A percentile compares a stretch with the other conserved stretches of the same genome.
Conservation (phyloP, 1,140 invertebrate genomes). For the Palaemon carinicauda region DNA sequence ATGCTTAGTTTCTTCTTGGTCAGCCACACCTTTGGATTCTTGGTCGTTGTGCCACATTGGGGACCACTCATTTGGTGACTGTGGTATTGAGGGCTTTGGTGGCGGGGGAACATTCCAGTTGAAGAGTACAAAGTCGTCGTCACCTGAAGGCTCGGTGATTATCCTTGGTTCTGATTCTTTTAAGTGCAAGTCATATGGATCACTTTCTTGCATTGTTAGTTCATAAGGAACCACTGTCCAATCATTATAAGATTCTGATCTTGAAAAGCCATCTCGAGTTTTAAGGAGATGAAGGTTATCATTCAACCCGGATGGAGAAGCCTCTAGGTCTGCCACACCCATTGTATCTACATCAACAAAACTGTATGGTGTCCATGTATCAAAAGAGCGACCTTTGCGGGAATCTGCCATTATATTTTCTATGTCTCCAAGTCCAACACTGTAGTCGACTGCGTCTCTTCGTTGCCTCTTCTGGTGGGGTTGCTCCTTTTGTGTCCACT, state of each 20-base stretch:
- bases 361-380: constrained; percentile 52
- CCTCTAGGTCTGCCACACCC: constrained; percentile 55
- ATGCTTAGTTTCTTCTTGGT: neutral
- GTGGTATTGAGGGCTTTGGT: constrained; percentile 23
- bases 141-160: constrained; percentile 56
- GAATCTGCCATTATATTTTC: constrained; percentile 51
- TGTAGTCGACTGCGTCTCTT: constrained; percentile 55
- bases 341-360: constrained; percentile 59
- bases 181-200: constrained; percentile 32
- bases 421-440: constrained; percentile 51
- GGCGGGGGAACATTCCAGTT: constrained; percentile 56
- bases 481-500: neutral
- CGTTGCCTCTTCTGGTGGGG: neutral
- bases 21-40: neutral
- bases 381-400: constrained; percentile 35
- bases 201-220: constrained; percentile 55
- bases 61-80: constrained; percentile 46
- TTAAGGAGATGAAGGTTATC: constrained; percentile 34
- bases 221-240: constrained; percentile 59
- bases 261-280: constrained; percentile 6
- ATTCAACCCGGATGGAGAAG: constrained; percentile 28
- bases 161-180: constrained; percentile 45
- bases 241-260: constrained; percentile 45
- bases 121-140: constrained; percentile 59
- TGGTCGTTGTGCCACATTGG: constrained; percentile 27